A percentile compares a stretch with the other conserved stretches of the same genome.
Conservation (phyloP, 2,888 invertebrate species). For the Poecilus cupreus region DNA sequence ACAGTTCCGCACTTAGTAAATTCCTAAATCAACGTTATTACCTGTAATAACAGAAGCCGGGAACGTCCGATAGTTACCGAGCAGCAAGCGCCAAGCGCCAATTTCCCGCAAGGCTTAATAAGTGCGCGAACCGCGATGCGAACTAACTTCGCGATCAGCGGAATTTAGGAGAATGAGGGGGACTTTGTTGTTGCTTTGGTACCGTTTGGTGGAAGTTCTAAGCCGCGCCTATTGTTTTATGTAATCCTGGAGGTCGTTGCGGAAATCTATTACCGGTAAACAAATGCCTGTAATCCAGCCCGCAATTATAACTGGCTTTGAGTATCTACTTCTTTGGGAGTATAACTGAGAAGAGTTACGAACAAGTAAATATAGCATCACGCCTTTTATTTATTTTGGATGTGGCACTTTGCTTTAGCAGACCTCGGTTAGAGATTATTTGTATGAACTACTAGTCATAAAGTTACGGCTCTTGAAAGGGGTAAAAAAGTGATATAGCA, state of each 20-base stretch:
- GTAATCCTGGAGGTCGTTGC: neutral
- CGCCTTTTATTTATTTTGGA: no score
- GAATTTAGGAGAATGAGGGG: neutral
- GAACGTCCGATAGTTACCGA: neutral
- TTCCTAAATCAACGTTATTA: conserved; percentile 29
- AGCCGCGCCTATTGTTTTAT: neutral
- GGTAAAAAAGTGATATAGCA: no score
- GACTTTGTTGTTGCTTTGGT: neutral
- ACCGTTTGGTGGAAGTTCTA: neutral
- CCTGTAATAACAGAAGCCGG: conserved; percentile 20
- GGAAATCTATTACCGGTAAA: conserved; percentile 14
- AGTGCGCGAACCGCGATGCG: no score
- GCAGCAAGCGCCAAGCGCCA: neutral
- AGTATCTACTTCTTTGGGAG: no score
- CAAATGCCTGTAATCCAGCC: neutral
- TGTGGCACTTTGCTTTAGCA: no score
- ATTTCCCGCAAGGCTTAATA: neutral
- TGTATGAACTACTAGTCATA: no score
- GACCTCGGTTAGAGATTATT: no score
- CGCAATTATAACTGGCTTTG: neutral
- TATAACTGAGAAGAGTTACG: no score
- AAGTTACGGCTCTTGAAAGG: no score
- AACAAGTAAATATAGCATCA: no score
- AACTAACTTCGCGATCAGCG: neutral
- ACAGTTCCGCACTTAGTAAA: conserved; percentile 20